A percentile compares a stretch with the other conserved stretches of the same genome.
Conservation (phyloP, 2,113 vertebrate genomes). For the Heterotis niloticus region DNA sequence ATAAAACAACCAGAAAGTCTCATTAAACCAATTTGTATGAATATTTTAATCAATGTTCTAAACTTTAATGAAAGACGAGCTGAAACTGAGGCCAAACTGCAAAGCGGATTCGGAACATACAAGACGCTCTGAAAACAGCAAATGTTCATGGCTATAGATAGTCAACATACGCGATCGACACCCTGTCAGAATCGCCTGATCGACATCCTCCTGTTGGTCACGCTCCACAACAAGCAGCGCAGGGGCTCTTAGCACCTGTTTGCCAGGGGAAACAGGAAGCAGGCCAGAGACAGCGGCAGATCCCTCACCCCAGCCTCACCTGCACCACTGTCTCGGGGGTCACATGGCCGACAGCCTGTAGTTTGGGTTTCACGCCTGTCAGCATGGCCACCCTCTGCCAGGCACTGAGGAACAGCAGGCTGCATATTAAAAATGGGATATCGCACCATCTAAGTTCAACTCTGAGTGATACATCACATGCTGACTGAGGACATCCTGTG, state of each 20-base stretch:
- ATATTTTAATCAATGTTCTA: neutral
- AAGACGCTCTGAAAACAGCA: too few relatives aligned
- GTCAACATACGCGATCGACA: too few relatives aligned
- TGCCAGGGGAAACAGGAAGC: neutral
- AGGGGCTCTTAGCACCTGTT: neutral
- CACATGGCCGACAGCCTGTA: constrained; percentile 45
- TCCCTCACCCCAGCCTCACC: constrained; percentile 22
- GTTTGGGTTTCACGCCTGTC: constrained; percentile 59
- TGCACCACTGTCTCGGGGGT: constrained; percentile 35
- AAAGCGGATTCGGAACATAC: neutral
- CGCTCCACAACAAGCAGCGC: neutral
- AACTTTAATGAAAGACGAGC: neutral
- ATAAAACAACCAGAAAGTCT: constrained; percentile 8
- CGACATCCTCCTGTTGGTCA: too few relatives aligned
- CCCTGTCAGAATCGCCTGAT: too few relatives aligned
- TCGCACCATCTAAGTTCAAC: constrained; percentile 60
- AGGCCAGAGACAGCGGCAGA: neutral
- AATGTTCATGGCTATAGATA: too few relatives aligned
- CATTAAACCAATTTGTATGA: neutral
- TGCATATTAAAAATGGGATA: constrained; percentile 65
- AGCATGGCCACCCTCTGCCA: constrained; percentile 58
- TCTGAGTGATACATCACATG: constrained; percentile 54
- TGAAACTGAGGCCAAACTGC: neutral
- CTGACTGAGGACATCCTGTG: constrained; percentile 14
- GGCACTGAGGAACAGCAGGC: constrained; percentile 50